Evolutionary conservation across 2,888 invertebrate genomes (phyloP).

Genomic region (Dasysyrphus albostriatus): DNA sequence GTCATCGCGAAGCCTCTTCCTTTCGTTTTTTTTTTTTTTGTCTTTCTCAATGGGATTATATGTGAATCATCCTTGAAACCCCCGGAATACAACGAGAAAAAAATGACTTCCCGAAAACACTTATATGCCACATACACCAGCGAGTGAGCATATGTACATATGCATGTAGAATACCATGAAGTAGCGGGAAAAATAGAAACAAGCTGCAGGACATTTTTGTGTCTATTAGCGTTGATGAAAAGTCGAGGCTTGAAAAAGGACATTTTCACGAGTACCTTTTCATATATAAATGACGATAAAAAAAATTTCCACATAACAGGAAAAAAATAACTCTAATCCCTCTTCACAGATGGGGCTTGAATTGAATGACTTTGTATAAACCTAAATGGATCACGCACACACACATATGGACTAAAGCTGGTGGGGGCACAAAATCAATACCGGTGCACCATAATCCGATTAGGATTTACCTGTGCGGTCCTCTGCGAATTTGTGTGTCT

Average conservation of each 20-base stretch:
- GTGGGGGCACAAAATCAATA: slow-evolving; percentile 67
- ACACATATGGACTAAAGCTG: not conserved
- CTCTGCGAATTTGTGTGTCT: slow-evolving; percentile 14
- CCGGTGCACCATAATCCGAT: slow-evolving; percentile 73
- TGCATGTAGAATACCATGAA: slow-evolving; percentile 12
- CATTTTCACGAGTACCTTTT: slow-evolving; percentile 43
- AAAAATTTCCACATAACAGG: not conserved
- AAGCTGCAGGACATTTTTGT: slow-evolving; percentile 37
- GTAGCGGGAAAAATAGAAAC: slow-evolving; percentile 4
- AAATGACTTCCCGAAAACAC: slow-evolving; percentile 18
- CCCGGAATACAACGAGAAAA: not conserved
- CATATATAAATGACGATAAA: slow-evolving; percentile 27
- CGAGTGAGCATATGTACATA: not conserved
- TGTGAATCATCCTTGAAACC: slow-evolving; percentile 64
- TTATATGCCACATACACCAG: slow-evolving; percentile 36
- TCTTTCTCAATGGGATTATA: slow-evolving; percentile 35
- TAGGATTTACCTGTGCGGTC: slow-evolving; percentile 72
- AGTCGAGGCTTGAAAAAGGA: slow-evolving; percentile 51
- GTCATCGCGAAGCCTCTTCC: slow-evolving; percentile 32
- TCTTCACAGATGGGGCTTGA: slow-evolving; percentile 57
- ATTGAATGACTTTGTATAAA: slow-evolving; percentile 67
- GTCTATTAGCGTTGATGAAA: slow-evolving; percentile 72
- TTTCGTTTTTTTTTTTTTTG: slow-evolving; percentile 15
- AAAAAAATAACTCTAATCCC: slow-evolving; percentile 54
- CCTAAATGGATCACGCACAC: slow-evolving; percentile 54